Percentiles rank a stretch among this genome's conserved stretches.
Conservation (phyloP, 2,888 invertebrate species). For the Tipula vernalis region DNA sequence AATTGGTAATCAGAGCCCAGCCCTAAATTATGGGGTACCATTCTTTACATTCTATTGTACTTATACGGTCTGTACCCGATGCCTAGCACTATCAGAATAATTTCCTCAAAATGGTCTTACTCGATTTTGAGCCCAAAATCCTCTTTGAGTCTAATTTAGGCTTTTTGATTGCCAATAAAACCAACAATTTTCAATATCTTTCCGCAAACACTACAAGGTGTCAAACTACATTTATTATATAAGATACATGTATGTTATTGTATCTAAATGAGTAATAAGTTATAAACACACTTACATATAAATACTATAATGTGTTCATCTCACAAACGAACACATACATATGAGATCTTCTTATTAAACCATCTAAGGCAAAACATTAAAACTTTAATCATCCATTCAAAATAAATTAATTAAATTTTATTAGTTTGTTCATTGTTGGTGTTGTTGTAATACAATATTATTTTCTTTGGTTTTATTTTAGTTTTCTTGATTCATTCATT, state of each 20-base stretch:
- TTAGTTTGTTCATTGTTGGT: not conserved
- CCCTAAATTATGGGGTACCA: too few species aligned
- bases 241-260: not conserved
- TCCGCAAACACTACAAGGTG: not conserved
- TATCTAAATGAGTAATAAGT: not conserved
- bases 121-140: too few species aligned
- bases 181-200: not conserved
- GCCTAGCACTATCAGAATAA: too few species aligned
- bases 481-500: not conserved
- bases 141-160: too few species aligned
- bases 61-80: too few species aligned
- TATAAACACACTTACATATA: not conserved
- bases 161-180: not conserved
- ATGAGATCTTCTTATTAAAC: not conserved
- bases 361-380: not conserved
- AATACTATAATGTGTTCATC: not conserved
- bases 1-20: too few species aligned
- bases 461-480: not conserved
- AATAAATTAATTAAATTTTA: not conserved
- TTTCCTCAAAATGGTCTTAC: too few species aligned
- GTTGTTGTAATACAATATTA: too few species aligned
- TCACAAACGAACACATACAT: not conserved
- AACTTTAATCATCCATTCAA: not conserved
- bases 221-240: not conserved
- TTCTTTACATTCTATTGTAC: too few species aligned